A percentile compares a stretch with the other conserved stretches of the same genome.
phyloP scores from a whole-genome alignment of 2,113 vertebrate species.

The Daubentonia madagascariensis region DNA sequence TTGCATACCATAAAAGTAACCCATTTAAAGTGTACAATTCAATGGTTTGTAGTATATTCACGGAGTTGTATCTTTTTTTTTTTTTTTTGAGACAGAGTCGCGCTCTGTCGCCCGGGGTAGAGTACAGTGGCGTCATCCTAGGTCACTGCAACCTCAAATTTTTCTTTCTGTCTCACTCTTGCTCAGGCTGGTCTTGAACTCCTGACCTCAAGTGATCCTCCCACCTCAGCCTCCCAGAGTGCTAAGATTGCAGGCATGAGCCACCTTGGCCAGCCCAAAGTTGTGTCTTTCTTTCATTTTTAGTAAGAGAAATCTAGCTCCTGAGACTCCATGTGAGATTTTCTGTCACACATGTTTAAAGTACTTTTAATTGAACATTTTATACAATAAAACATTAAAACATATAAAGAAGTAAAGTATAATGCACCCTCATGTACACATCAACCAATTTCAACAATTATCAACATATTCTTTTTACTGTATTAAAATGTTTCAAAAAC shows the following conservation, averaged over 20 bases:
- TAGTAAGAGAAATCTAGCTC: neutral
- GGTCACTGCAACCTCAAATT: too few relatives aligned
- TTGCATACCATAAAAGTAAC: neutral
- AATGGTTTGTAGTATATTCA: neutral
- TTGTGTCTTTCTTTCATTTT: neutral
- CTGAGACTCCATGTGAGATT: neutral
- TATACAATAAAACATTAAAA: neutral
- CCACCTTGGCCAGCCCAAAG: neutral
- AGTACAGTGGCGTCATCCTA: too few relatives aligned
- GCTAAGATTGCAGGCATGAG: neutral
- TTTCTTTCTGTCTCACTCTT: too few relatives aligned
- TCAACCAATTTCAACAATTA: neutral
- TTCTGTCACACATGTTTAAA: neutral
- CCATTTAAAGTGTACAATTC: neutral
- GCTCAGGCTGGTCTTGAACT: too few relatives aligned
- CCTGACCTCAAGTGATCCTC: neutral
- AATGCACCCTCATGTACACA: neutral
- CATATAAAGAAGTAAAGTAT: neutral
- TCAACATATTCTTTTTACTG: neutral
- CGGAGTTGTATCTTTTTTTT: neutral
- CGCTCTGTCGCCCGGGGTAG: too few relatives aligned
- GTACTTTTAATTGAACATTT: neutral
- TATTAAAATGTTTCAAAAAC: constrained; percentile 3
- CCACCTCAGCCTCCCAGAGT: neutral
- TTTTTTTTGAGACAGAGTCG: neutral